Conservation (phyloP, 2,888 invertebrate genomes). For the Hypena proboscidalis region DNA sequence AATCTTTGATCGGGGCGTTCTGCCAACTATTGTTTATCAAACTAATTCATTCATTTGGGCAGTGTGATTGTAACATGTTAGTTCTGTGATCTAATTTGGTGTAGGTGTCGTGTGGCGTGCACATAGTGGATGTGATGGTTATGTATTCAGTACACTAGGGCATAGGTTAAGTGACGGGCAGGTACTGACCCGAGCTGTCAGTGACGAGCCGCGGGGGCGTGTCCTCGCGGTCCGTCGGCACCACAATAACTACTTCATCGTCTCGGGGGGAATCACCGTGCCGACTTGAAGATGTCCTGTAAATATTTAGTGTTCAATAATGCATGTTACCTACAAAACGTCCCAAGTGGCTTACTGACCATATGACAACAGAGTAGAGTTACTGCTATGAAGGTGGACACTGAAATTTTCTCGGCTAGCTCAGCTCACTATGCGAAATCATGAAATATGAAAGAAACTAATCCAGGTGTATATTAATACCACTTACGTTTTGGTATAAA, state of each 20-base stretch:
- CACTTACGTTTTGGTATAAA: too few species aligned
- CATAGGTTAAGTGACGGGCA: conserved; percentile 7
- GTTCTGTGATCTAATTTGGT: conserved; percentile 10
- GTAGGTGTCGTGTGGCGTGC: conserved; percentile 10
- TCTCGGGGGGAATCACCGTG: conserved; percentile 75
- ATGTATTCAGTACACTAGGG: conserved; percentile 10
- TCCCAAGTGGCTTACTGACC: neutral
- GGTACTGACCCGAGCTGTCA: conserved; percentile 87
- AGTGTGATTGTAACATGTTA: conserved; percentile 7
- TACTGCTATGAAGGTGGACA: too few species aligned
- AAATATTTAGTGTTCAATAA: conserved; percentile 39
- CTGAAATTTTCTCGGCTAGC: too few species aligned
- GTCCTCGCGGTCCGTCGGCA: conserved; percentile 78
- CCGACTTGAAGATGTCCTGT: conserved; percentile 74
- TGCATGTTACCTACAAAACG: conserved; percentile 4
- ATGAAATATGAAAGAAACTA: neutral
- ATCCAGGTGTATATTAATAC: too few species aligned
- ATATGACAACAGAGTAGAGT: neutral
- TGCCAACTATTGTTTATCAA: conserved; percentile 1
- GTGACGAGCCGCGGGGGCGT: conserved; percentile 85
- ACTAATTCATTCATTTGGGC: conserved; percentile 3
- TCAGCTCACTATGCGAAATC: too few species aligned
- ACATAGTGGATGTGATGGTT: conserved; percentile 9
- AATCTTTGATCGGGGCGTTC: conserved; percentile 1
- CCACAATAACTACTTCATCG: conserved; percentile 79